phyloP scores from a whole-genome alignment of 2,797 vertebrate species.

The Pygocentrus nattereri region DNA sequence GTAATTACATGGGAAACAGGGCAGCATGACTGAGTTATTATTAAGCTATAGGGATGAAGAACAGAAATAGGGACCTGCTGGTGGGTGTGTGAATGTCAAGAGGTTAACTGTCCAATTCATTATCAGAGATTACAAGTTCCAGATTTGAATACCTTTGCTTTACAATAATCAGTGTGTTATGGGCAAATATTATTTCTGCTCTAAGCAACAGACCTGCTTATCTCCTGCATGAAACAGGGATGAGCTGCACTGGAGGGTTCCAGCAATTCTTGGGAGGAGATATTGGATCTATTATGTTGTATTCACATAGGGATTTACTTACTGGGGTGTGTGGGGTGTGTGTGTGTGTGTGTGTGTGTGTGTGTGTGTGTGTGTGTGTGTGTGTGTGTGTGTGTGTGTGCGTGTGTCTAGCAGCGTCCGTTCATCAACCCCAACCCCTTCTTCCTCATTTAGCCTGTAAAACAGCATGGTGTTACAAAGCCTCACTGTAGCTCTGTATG shows the following conservation, averaged over 20 bases:
- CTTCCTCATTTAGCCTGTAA: background rate
- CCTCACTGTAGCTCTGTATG: background rate
- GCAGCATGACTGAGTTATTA: background rate
- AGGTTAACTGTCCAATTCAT: background rate
- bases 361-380: conserved; percentile 35
- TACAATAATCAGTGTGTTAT: conserved; percentile 17
- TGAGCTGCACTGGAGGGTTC: conserved; percentile 32
- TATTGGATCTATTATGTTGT: conserved; percentile 26
- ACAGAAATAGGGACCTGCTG: background rate
- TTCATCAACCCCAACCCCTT: background rate
- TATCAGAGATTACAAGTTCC: background rate
- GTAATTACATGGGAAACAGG: background rate
- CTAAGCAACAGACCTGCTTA: conserved; percentile 41
- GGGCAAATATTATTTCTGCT: conserved; percentile 42
- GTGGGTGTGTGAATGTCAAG: background rate
- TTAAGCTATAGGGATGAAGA: background rate
- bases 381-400: conserved; percentile 37
- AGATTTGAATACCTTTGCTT: background rate
- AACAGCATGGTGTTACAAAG: conserved; percentile 10
- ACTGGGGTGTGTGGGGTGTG: conserved; percentile 54
- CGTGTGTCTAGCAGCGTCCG: conserved; percentile 13
- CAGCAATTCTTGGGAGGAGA: conserved; percentile 33
- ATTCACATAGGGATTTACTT: conserved; percentile 26
- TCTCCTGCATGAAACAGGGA: conserved; percentile 32
- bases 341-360: conserved; percentile 53